A percentile compares a stretch with the other conserved stretches of the same genome.
phyloP scores from a whole-genome alignment of 2,797 vertebrate genomes.

The Melanogrammus aeglefinus region DNA sequence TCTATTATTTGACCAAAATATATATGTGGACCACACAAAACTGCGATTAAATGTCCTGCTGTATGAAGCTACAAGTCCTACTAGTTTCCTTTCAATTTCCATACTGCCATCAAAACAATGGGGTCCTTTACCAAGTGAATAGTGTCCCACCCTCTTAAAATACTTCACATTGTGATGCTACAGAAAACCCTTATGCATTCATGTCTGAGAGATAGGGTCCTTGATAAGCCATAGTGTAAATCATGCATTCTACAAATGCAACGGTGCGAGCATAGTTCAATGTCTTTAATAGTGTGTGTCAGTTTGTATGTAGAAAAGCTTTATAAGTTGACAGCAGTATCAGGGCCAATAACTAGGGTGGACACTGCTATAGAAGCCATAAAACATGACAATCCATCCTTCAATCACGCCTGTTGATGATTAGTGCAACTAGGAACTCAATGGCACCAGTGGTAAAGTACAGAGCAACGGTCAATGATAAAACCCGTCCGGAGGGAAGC shows the following conservation, averaged over 20 bases:
- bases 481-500: slow-evolving; percentile 65
- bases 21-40: not conserved
- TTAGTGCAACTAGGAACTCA: slow-evolving; percentile 41
- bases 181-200: slow-evolving; percentile 42
- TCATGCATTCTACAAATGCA: slow-evolving; percentile 37
- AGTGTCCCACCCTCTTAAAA: slow-evolving; percentile 47
- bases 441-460: slow-evolving; percentile 64
- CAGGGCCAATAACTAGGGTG: slow-evolving; percentile 20
- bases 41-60: not conserved
- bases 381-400: slow-evolving; percentile 49
- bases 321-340: slow-evolving; percentile 36
- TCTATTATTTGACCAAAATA: not conserved
- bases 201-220: slow-evolving; percentile 34
- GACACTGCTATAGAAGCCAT: slow-evolving; percentile 43
- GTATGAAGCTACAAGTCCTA: not conserved
- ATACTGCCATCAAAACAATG: not conserved
- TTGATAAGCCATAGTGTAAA: slow-evolving; percentile 39
- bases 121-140: slow-evolving; percentile 46
- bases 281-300: slow-evolving; percentile 38
- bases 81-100: slow-evolving; percentile 12
- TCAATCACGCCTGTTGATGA: slow-evolving; percentile 32
- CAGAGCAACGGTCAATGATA: slow-evolving; percentile 69
- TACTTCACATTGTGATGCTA: slow-evolving; percentile 28
- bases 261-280: slow-evolving; percentile 36
- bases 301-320: slow-evolving; percentile 4